Conservation (phyloP, 92 coral and sea anemone genomes). For the Ricordea florida region DNA sequence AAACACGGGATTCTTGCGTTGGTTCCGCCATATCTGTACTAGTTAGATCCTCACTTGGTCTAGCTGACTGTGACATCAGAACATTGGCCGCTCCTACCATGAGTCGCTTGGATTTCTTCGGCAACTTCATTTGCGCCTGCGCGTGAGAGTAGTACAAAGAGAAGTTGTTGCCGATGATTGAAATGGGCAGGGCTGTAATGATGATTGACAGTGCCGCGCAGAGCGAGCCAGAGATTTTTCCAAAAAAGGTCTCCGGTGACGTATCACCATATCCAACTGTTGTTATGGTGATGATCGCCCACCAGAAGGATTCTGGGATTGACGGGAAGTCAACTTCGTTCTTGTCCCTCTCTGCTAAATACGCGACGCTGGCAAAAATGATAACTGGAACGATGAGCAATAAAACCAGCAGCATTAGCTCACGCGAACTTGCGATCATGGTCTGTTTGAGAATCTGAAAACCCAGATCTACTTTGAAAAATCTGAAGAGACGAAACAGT, state of each 20-base stretch:
- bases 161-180: slow-evolving; percentile 96
- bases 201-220: slow-evolving; percentile 91
- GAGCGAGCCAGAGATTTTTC: slow-evolving; percentile 82
- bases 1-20: not conserved
- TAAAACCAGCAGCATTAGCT: slow-evolving; percentile 75
- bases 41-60: slow-evolving; percentile 71
- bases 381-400: slow-evolving; percentile 88
- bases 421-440: slow-evolving; percentile 91
- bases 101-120: slow-evolving; percentile 84
- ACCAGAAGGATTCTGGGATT: slow-evolving; percentile 93
- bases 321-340: slow-evolving; percentile 61
- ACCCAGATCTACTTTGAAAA: slow-evolving; percentile 93
- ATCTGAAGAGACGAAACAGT: slow-evolving; percentile 82
- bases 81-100: slow-evolving; percentile 86
- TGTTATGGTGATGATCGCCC: slow-evolving; percentile 96
- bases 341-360: slow-evolving; percentile 56
- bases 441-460: slow-evolving; percentile 97
- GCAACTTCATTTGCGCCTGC: slow-evolving; percentile 96
- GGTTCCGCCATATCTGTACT: slow-evolving; percentile 9
- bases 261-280: slow-evolving; percentile 97
- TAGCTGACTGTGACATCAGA: slow-evolving; percentile 70
- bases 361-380: slow-evolving; percentile 87
- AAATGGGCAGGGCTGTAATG: slow-evolving; percentile 97
- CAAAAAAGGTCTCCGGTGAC: slow-evolving; percentile 64
- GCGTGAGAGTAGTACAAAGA: slow-evolving; percentile 97